Percentiles rank a stretch among this genome's conserved stretches.
These are phyloP conservation scores for Cynocephalus volans DNA, from an alignment of 2,113 vertebrate genomes.

Conservation along the genomic window DNA sequence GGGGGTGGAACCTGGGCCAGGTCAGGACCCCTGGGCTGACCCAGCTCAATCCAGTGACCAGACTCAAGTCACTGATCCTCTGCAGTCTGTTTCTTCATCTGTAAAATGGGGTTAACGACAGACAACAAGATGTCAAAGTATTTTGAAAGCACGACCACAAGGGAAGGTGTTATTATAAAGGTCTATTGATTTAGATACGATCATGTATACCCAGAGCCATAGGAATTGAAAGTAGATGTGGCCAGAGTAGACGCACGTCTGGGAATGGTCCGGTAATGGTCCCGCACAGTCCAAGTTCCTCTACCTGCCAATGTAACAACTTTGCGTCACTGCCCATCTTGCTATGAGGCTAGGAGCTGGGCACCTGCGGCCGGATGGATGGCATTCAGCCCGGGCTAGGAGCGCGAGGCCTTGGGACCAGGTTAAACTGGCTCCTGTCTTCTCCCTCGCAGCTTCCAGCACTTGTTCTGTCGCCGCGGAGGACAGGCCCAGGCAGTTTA, in stretches of 20 bases:
- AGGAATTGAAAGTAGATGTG: neutral
- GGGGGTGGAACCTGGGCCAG: neutral
- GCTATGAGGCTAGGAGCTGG: accelerated
- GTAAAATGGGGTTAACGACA: slow-evolving; percentile 1
- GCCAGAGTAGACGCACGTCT: neutral
- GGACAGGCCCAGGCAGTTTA: neutral
- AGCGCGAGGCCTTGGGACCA: neutral
- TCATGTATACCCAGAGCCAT: neutral
- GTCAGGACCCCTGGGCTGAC: neutral
- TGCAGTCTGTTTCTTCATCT: neutral
- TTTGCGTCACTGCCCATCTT: neutral
- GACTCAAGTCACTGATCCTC: neutral
- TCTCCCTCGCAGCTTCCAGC: neutral
- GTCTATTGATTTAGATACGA: neutral
- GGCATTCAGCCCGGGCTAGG: neutral
- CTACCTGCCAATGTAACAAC: neutral
- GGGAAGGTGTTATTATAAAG: neutral
- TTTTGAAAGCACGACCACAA: neutral
- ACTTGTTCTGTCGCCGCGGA: neutral
- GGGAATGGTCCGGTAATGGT: neutral
- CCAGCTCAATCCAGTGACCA: neutral
- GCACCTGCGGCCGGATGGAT: neutral
- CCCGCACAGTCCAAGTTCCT: neutral
- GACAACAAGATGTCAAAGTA: neutral
- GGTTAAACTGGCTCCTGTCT: neutral